Conservation (phyloP, 1,140 invertebrate species). For the Melanaphis sacchari region DNA sequence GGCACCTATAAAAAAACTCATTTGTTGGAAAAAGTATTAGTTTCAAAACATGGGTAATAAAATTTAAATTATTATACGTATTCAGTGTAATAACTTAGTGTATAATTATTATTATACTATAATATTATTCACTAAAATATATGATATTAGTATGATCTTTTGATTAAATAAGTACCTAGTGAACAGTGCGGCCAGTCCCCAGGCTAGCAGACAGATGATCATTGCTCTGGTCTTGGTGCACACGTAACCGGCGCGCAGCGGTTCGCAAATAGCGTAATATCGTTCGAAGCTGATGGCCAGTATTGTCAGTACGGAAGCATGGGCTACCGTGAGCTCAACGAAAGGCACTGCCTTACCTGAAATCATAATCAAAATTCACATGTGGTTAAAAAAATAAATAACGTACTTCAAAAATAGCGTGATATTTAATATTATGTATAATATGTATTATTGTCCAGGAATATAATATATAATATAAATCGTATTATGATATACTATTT, state of each 20-base stretch:
- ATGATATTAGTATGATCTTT: neutral
- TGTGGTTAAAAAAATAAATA: neutral
- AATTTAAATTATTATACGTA: neutral
- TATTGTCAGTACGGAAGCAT: constrained; percentile 92
- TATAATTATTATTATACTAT: neutral
- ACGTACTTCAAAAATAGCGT: neutral
- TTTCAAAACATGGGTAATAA: neutral
- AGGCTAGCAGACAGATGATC: constrained; percentile 82
- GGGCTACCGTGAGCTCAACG: constrained; percentile 89
- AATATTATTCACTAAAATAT: neutral
- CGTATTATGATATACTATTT: too few species aligned
- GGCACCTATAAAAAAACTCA: neutral
- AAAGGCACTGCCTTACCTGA: constrained; percentile 89
- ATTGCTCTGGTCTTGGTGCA: constrained; percentile 87
- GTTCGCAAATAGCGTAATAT: constrained; percentile 94
- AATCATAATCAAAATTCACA: constrained; percentile 19
- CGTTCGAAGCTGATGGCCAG: constrained; percentile 92
- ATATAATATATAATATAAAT: neutral
- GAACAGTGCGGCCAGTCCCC: constrained; percentile 83
- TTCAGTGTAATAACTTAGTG: too few species aligned
- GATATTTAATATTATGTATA: neutral
- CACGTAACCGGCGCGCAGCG: constrained; percentile 86
- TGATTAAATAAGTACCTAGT: constrained; percentile 72
- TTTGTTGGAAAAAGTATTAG: neutral
- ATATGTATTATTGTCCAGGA: too few species aligned